phyloP scores from a whole-genome alignment of 2,797 vertebrate genomes.

The Brachyalestes nurse region DNA sequence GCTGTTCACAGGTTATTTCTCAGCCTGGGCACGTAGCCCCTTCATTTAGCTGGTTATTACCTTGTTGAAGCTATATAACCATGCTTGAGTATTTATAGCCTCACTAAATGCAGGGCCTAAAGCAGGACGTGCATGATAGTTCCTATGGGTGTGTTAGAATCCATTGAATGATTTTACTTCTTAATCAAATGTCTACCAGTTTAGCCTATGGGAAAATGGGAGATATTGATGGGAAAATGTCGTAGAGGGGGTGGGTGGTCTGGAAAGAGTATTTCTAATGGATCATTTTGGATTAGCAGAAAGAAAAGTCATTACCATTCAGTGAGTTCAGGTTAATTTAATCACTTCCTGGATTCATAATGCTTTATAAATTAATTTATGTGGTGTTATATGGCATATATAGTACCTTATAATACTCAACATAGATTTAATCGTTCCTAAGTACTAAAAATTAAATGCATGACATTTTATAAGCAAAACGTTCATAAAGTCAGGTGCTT shows the following conservation, averaged over 20 bases:
- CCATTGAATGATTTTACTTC: not conserved
- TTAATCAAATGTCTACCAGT: not conserved
- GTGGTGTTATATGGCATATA: not conserved
- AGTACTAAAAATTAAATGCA: not conserved
- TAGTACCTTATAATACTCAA: not conserved
- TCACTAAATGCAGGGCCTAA: not conserved
- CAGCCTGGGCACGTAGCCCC: not conserved
- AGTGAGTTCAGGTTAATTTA: not conserved
- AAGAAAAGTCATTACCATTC: not conserved
- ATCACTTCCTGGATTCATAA: not conserved
- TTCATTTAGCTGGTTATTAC: constrained; percentile 2
- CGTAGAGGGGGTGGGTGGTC: no score
- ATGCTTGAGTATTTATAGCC: not conserved
- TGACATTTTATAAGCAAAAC: no score
- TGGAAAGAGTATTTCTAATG: not conserved
- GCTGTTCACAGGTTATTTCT: not conserved
- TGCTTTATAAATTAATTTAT: not conserved
- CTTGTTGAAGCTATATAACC: not conserved
- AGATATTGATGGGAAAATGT: constrained; percentile 1
- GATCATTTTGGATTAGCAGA: not conserved
- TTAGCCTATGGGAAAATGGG: not conserved
- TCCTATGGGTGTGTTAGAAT: not conserved
- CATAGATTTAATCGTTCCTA: no score
- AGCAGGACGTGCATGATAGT: not conserved
- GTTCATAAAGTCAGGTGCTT: no score